Evolutionary conservation across 2,888 invertebrate species (phyloP).

Genomic region (Osmoderma eremita): DNA sequence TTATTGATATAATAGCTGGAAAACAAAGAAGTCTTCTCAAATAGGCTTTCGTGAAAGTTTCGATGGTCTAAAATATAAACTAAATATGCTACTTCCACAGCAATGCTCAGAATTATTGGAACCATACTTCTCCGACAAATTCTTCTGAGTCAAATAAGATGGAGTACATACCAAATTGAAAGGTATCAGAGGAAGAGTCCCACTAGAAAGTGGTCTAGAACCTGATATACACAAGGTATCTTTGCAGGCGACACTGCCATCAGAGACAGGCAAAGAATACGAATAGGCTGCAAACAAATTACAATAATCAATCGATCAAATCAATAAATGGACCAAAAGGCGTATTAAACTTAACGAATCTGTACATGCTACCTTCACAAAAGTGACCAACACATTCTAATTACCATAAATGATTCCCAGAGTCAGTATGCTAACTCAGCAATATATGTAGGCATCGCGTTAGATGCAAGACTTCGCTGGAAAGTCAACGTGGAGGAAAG

Average conservation of each 20-base stretch:
- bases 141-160: background rate
- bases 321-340: background rate
- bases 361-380: background rate
- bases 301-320: background rate
- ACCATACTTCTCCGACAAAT: background rate
- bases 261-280: background rate
- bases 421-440: background rate
- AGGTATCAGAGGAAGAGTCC: background rate
- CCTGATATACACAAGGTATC: background rate
- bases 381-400: background rate
- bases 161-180: no score
- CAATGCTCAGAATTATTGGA: no score
- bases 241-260: background rate
- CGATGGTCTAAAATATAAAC: no score
- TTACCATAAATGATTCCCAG: background rate
- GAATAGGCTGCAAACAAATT: background rate
- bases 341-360: slow-evolving; percentile 2
- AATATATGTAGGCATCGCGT: background rate
- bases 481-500: slow-evolving; percentile 5
- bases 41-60: no score
- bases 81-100: no score
- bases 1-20: no score
- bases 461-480: slow-evolving; percentile 9
- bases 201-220: background rate
- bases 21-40: no score